Evolutionary conservation across 2,113 vertebrate genomes (phyloP).

Genomic region (Periophthalmodon schlosseri): DNA sequence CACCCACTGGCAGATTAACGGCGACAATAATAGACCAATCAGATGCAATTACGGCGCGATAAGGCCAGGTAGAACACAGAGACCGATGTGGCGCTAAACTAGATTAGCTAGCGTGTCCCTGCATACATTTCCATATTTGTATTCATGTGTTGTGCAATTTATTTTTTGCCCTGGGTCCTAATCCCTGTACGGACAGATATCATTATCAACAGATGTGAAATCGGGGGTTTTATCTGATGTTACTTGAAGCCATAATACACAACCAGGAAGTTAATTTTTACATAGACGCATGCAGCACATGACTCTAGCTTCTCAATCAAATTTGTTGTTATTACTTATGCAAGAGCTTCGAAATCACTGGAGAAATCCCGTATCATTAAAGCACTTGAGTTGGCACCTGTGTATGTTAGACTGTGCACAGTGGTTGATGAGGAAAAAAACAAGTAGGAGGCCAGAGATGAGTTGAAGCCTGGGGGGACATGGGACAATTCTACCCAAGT

Average conservation of each 20-base stretch:
- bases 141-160: constrained; percentile 14
- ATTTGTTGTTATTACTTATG: constrained; percentile 22
- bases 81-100: constrained; percentile 44
- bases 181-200: constrained; percentile 35
- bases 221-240: constrained; percentile 43
- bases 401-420: constrained; percentile 49
- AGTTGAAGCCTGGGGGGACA: constrained; percentile 54
- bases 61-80: constrained; percentile 60
- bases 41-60: constrained; percentile 71
- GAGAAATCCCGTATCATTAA: constrained; percentile 43
- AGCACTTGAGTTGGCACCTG: constrained; percentile 54
- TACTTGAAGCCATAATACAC: constrained; percentile 44
- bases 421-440: constrained; percentile 63
- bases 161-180: constrained; percentile 33
- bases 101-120: constrained; percentile 46
- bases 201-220: constrained; percentile 51
- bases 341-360: constrained; percentile 17
- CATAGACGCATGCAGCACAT: constrained; percentile 14
- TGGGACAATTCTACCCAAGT: constrained; percentile 50
- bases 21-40: constrained; percentile 72
- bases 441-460: constrained; percentile 47
- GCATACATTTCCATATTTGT: constrained; percentile 43
- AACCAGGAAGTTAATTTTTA: constrained; percentile 33
- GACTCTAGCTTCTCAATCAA: constrained; percentile 25
- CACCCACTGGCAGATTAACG: constrained; percentile 72